Evolutionary conservation across 2,113 vertebrate species (phyloP).

Genomic region (Hemicordylus capensis): DNA sequence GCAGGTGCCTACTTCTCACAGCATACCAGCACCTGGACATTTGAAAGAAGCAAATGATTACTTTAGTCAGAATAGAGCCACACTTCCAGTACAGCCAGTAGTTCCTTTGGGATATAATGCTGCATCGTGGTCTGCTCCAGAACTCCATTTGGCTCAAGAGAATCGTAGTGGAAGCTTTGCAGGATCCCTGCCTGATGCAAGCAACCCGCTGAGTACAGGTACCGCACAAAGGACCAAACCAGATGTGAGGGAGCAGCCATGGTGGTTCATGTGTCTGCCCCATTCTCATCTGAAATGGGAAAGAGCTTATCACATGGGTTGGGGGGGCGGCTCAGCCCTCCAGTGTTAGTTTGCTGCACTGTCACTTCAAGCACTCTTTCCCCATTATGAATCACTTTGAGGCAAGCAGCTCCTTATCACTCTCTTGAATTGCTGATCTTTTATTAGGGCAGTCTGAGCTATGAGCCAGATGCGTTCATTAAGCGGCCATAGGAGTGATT

Average conservation of each 20-base stretch:
- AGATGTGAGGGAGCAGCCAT: background rate
- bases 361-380: background rate
- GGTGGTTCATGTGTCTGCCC: background rate
- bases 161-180: conserved; percentile 57
- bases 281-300: background rate
- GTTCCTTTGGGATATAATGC: conserved; percentile 66
- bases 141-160: conserved; percentile 67
- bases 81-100: conserved; percentile 75
- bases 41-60: conserved; percentile 62
- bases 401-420: background rate
- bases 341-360: background rate
- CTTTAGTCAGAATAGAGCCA: conserved; percentile 70
- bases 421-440: background rate
- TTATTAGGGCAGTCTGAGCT: background rate
- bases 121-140: conserved; percentile 61
- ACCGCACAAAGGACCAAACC: conserved; percentile 39
- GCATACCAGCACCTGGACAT: conserved; percentile 54
- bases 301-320: background rate
- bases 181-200: conserved; percentile 47
- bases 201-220: conserved; percentile 70
- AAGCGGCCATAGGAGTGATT: background rate
- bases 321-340: no score
- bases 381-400: background rate
- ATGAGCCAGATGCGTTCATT: background rate
- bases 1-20: conserved; percentile 82